Evolutionary conservation across 2,888 invertebrate species (phyloP).

Genomic region (Aromia moschata): DNA sequence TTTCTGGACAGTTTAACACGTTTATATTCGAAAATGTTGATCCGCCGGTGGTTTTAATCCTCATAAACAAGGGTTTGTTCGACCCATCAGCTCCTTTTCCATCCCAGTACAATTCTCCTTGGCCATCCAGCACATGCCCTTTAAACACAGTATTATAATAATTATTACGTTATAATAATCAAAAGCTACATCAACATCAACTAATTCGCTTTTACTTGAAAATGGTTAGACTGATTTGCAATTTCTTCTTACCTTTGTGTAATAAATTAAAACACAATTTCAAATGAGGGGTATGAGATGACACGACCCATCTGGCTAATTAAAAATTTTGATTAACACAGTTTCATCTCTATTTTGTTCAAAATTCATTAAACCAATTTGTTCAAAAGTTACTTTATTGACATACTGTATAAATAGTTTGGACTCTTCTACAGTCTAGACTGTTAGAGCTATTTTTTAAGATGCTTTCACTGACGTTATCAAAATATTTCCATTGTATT

Average conservation of each 20-base stretch:
- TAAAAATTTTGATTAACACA: too few relatives aligned
- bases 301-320: too few relatives aligned
- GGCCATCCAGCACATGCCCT: constrained; percentile 4
- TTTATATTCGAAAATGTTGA: neutral
- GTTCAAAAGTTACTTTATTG: too few relatives aligned
- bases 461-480: too few relatives aligned
- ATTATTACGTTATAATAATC: too few relatives aligned
- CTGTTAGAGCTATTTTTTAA: too few relatives aligned
- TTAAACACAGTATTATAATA: too few relatives aligned
- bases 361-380: too few relatives aligned
- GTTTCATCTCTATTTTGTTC: too few relatives aligned
- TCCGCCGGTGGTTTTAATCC: constrained; percentile 1
- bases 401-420: too few relatives aligned
- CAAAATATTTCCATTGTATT: too few relatives aligned
- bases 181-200: neutral
- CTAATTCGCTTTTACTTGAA: neutral
- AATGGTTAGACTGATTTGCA: neutral
- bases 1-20: neutral
- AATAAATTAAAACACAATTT: neutral
- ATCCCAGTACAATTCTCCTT: constrained; percentile 18
- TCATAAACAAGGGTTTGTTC: neutral
- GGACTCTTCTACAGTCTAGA: too few relatives aligned
- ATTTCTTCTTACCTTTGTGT: neutral
- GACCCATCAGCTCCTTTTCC: neutral
- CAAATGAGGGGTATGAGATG: neutral